Conservation (phyloP, 2,888 invertebrate species). For the Oxystoma pomonae region DNA sequence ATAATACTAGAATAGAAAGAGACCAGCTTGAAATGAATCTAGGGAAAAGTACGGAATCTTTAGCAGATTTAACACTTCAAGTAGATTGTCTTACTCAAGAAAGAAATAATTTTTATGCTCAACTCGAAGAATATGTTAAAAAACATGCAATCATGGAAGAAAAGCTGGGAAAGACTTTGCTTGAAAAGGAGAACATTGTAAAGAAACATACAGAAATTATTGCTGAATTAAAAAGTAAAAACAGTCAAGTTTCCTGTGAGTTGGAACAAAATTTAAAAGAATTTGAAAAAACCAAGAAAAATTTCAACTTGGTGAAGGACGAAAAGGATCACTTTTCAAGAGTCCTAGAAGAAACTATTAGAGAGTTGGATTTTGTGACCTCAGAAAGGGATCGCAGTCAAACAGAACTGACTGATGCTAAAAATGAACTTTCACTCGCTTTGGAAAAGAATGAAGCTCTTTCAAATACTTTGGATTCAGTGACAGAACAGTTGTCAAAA, state of each 20-base stretch:
- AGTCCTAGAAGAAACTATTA: slow-evolving; percentile 1
- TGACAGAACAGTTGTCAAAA: slow-evolving; percentile 6
- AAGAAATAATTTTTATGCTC: too few relatives aligned
- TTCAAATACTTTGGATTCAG: slow-evolving; percentile 2
- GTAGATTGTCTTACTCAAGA: too few relatives aligned
- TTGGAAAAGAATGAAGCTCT: slow-evolving; percentile 5
- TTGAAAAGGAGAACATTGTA: slow-evolving; percentile 12
- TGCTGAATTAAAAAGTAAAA: not conserved
- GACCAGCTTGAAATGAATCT: too few relatives aligned
- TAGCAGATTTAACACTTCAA: too few relatives aligned
- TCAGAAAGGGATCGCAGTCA: slow-evolving; percentile 4
- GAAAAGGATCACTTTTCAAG: slow-evolving; percentile 10
- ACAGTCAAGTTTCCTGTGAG: too few relatives aligned
- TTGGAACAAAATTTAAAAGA: not conserved
- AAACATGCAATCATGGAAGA: not conserved
- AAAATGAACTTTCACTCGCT: slow-evolving; percentile 8
- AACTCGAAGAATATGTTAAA: not conserved
- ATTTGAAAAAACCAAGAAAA: slow-evolving; percentile 2
- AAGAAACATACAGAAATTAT: not conserved
- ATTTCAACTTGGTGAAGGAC: not conserved
- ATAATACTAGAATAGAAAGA: too few relatives aligned
- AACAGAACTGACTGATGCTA: slow-evolving; percentile 9
- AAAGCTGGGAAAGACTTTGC: slow-evolving; percentile 1
- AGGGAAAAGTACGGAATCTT: too few relatives aligned
- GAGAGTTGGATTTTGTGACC: slow-evolving; percentile 4